phyloP scores from a whole-genome alignment of 2,113 vertebrate species.

The Synchiropus splendidus region DNA sequence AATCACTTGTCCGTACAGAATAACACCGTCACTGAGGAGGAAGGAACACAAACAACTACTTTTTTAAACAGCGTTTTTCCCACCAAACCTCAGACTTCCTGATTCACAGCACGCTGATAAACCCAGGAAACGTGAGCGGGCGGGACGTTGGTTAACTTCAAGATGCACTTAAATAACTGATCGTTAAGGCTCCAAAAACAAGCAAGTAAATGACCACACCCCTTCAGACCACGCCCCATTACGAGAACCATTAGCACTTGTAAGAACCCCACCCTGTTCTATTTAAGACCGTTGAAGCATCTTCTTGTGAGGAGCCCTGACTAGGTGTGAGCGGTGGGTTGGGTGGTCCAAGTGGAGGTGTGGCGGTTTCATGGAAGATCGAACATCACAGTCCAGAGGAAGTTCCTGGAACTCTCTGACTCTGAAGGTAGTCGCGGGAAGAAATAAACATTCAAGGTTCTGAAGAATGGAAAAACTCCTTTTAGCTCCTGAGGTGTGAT shows the following conservation, averaged over 20 bases:
- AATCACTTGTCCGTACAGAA: conserved; percentile 31
- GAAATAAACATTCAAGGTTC: background rate
- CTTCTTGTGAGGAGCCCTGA: background rate
- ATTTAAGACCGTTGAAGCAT: too few relatives aligned
- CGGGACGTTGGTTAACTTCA: background rate
- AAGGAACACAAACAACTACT: conserved; percentile 17
- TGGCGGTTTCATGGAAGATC: conserved; percentile 4
- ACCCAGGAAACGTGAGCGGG: background rate
- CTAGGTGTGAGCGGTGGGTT: background rate
- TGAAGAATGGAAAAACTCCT: background rate
- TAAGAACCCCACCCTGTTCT: too few relatives aligned
- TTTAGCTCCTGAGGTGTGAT: background rate
- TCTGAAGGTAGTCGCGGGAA: too few relatives aligned
- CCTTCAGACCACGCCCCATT: too few relatives aligned
- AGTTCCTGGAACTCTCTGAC: conserved; percentile 2
- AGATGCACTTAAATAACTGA: background rate
- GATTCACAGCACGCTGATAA: background rate
- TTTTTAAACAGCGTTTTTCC: background rate
- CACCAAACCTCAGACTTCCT: conserved; percentile 4
- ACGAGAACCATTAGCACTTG: too few relatives aligned
- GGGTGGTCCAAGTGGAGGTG: conserved; percentile 1
- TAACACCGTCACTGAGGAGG: conserved; percentile 19
- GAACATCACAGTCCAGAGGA: conserved; percentile 1
- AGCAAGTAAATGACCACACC: too few relatives aligned
- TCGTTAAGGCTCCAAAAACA: background rate